phyloP scores from a whole-genome alignment of 2,888 invertebrate genomes.

The Seira sanloemensis region DNA sequence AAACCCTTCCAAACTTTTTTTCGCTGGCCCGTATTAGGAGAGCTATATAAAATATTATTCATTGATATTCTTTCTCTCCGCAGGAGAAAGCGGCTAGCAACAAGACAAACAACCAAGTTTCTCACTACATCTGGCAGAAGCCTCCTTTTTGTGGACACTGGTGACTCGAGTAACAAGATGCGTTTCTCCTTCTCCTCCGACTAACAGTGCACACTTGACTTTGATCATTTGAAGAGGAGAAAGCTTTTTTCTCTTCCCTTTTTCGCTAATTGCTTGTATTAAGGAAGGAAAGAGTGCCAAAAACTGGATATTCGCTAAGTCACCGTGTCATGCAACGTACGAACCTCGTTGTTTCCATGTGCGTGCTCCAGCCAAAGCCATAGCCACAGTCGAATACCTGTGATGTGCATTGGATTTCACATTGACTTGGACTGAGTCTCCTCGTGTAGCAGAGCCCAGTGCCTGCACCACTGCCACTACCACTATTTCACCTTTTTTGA shows the following conservation, averaged over 20 bases:
- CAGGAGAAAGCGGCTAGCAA: background rate
- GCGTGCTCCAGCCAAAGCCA: slow-evolving; percentile 10
- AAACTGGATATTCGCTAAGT: background rate
- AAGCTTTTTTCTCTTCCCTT: background rate
- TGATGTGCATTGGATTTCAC: background rate
- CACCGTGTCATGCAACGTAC: slow-evolving; percentile 5
- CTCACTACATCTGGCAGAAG: background rate
- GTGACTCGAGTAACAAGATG: background rate
- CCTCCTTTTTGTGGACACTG: background rate
- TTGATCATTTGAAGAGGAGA: slow-evolving; percentile 17
- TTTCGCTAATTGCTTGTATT: slow-evolving; percentile 18
- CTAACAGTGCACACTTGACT: background rate
- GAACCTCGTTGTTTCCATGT: slow-evolving; percentile 18
- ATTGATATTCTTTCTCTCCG: slow-evolving; percentile 10
- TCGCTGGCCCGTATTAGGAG: background rate
- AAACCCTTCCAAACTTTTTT: background rate
- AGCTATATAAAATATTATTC: background rate
- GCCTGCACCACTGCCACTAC: too few species aligned
- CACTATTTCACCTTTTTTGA: background rate
- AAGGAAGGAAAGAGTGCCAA: slow-evolving; percentile 7
- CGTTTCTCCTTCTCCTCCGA: background rate
- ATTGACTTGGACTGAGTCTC: slow-evolving; percentile 4
- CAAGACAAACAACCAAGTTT: background rate
- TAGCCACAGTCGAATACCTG: background rate
- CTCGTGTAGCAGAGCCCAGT: background rate